phyloP scores from a whole-genome alignment of 2,113 vertebrate species.

The Sprattus sprattus region DNA sequence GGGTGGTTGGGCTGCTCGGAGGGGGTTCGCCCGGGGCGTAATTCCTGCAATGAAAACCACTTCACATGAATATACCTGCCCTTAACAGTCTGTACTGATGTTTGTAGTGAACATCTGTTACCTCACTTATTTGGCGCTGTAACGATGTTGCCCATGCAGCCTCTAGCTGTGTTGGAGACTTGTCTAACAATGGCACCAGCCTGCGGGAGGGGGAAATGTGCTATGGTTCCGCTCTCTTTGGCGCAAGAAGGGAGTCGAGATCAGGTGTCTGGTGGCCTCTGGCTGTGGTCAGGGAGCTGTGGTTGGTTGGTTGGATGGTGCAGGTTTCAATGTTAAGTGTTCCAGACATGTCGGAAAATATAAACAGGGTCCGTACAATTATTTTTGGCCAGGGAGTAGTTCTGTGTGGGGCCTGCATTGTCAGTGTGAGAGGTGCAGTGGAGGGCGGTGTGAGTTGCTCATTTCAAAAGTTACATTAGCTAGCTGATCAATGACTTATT shows the following conservation, averaged over 20 bases:
- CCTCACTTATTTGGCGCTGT: neutral
- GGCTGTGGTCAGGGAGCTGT: neutral
- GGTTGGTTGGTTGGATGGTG: neutral
- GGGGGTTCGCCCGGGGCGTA: no score
- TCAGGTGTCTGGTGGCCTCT: neutral
- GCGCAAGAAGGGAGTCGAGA: no score
- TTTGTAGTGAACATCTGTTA: neutral
- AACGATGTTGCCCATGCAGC: neutral
- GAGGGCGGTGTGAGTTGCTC: neutral
- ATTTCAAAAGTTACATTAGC: neutral
- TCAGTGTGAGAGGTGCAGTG: neutral
- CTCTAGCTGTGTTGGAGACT: neutral
- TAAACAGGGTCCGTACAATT: neutral
- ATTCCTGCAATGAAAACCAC: neutral
- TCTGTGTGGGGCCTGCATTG: neutral
- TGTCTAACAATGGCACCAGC: neutral
- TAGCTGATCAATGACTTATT: neutral
- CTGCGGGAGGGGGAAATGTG: neutral
- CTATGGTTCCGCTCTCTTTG: neutral
- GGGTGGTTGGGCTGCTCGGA: no score
- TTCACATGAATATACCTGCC: neutral
- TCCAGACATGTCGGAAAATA: neutral
- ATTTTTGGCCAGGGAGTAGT: neutral
- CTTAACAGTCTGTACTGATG: neutral
- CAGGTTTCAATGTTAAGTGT: neutral